Evolutionary conservation across 1,140 invertebrate species (phyloP), one percentile per base, ranked within the genome.

Genomic region (Eumaeus atala): DNA sequence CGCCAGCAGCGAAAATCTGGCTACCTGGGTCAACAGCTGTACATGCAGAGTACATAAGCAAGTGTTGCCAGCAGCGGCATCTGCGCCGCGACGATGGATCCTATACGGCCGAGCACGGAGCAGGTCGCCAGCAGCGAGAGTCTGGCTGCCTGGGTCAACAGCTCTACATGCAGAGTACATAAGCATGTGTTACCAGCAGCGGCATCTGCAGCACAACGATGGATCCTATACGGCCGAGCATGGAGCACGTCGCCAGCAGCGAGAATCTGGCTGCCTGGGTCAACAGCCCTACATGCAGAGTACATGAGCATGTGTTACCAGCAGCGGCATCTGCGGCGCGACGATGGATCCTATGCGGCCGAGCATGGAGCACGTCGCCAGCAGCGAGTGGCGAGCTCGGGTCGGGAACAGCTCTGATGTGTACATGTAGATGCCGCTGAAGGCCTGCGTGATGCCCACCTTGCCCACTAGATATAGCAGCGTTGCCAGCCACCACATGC

Each of bases 381-480:
- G 86, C 37, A 93, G 74, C 16, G 89, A 90, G 64, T 92, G 90
- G 1, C 92, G 85, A 36, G 92, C 84, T 54, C 90, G 89, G n/a
- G 93, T 94, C 0, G 93, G 92, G 71, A 92, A 94, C 74, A 94
- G 84, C 84, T 93, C 92, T 14, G 91, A 90, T 0, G 92, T 93
- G 64, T 92, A 93, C 67, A 93, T 90, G 72, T 93, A 93, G 17
- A 93, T 80, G 34, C 89, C 88, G 57, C 88, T 89, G 69, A 92
- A 92, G 1, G 91, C 88, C 59, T 90, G 87, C 16, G 91, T 91
- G 51, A 92, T 92, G 34, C 89, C 89, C 62, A 91, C 90, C 80
- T 93, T 93, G 1, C 92, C 93, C 14, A 90, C 63, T 60, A 94
- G 84, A 64, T 91, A 93, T 28, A 90, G 58, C n/a, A 88, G 54